Percentiles rank a stretch among this genome's conserved stretches.
phyloP scores from a whole-genome alignment of 2,888 invertebrate genomes.

The Philonicus albiceps region DNA sequence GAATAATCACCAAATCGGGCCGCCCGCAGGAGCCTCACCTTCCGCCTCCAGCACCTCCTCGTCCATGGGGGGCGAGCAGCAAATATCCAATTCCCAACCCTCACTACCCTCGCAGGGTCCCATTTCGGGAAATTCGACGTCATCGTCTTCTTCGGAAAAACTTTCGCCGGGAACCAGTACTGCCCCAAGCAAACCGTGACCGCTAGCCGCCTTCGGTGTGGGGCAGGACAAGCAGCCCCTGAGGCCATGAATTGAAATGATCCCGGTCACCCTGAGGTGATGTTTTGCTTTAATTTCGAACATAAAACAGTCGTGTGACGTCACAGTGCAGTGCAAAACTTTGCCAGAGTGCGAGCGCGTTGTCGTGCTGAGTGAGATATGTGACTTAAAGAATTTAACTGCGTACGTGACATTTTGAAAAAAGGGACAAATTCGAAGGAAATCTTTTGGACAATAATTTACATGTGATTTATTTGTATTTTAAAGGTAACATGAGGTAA shows the following conservation, averaged over 20 bases:
- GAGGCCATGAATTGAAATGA: constrained; percentile 55
- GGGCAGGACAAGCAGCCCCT: constrained; percentile 58
- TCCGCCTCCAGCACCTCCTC: constrained; percentile 65
- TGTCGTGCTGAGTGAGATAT: not conserved
- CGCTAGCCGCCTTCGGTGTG: constrained; percentile 51
- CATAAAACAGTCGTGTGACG: not conserved
- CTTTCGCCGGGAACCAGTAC: constrained; percentile 59
- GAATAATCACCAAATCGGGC: constrained; percentile 56
- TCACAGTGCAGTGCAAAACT: not conserved
- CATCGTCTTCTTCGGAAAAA: constrained; percentile 61
- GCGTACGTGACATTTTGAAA: not conserved
- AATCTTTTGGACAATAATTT: constrained; percentile 64
- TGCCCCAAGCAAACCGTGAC: constrained; percentile 51
- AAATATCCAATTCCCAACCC: constrained; percentile 52
- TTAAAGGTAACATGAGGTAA: constrained; percentile 49
- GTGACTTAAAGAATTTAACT: not conserved
- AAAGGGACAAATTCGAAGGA: constrained; percentile 38
- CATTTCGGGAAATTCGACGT: constrained; percentile 59
- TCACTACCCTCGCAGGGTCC: constrained; percentile 52
- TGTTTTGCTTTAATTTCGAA: constrained; percentile 3
- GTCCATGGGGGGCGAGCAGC: constrained; percentile 61
- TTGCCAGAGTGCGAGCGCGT: not conserved
- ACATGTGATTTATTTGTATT: constrained; percentile 62
- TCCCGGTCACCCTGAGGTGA: not conserved
- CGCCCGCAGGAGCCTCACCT: constrained; percentile 65